Percentiles rank a stretch among this genome's conserved stretches.
phyloP scores from a whole-genome alignment of 1,140 invertebrate species.

The Acromyrmex charruanus region DNA sequence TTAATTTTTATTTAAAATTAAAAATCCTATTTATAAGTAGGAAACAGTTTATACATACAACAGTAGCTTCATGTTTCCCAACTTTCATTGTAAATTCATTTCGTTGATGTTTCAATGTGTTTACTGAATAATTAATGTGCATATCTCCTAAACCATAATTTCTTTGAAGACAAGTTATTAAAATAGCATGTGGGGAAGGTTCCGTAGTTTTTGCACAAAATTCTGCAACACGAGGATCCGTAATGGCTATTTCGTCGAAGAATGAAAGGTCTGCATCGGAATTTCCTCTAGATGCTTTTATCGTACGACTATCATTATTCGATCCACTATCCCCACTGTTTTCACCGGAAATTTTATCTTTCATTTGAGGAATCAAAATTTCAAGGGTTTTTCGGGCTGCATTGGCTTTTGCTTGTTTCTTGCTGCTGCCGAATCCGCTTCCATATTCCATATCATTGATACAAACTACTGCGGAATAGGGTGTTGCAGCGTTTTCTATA shows the following conservation, averaged over 20 bases:
- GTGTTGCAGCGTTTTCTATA: constrained; percentile 96
- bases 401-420: constrained; percentile 97
- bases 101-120: constrained; percentile 95
- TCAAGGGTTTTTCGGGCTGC: constrained; percentile 96
- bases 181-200: constrained; percentile 96
- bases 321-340: constrained; percentile 86
- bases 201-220: constrained; percentile 98
- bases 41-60: constrained; percentile 83
- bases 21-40: neutral
- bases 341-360: constrained; percentile 90
- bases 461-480: constrained; percentile 96
- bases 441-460: constrained; percentile 98
- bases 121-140: constrained; percentile 95
- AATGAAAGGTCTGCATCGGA: constrained; percentile 89
- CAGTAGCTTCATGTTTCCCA: constrained; percentile 96
- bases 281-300: constrained; percentile 84
- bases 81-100: constrained; percentile 98
- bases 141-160: constrained; percentile 97
- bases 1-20: constrained; percentile 17
- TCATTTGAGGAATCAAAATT: constrained; percentile 97
- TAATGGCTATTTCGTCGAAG: constrained; percentile 97
- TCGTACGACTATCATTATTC: constrained; percentile 82
- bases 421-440: constrained; percentile 96
- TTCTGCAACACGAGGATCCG: constrained; percentile 97
- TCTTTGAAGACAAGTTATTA: constrained; percentile 96